A percentile compares a stretch with the other conserved stretches of the same genome.
These are phyloP conservation scores for Monopis laevigella DNA, from an alignment of 2,888 invertebrate species.

Conservation along the genomic window DNA sequence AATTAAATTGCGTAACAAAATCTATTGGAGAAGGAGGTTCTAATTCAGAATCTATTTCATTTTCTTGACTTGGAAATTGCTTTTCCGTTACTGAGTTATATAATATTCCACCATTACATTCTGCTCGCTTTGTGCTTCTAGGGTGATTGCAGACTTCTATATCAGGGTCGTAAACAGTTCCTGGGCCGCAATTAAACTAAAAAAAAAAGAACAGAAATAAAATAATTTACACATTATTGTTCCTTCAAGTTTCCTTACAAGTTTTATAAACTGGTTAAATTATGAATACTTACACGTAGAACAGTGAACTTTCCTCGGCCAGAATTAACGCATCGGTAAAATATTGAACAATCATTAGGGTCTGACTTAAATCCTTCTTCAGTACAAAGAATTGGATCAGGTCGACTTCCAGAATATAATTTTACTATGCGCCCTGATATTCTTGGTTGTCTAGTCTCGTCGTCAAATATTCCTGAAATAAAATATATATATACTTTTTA, in stretches of 20 bases:
- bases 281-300: constrained; percentile 47
- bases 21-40: constrained; percentile 38
- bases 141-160: constrained; percentile 77
- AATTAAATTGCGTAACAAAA: not conserved
- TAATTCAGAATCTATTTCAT: constrained; percentile 44
- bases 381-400: constrained; percentile 62
- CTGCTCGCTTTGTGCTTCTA: constrained; percentile 70
- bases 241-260: not conserved
- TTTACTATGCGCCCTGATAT: constrained; percentile 43
- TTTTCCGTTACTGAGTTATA: not conserved
- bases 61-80: constrained; percentile 32
- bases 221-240: not conserved
- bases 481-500: too few species aligned
- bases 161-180: constrained; percentile 78
- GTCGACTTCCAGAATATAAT: constrained; percentile 40
- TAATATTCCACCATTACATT: constrained; percentile 51
- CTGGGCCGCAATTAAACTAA: constrained; percentile 77
- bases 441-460: constrained; percentile 26
- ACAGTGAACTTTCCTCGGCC: constrained; percentile 63
- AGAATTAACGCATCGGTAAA: constrained; percentile 78
- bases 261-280: not conserved
- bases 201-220: constrained; percentile 25
- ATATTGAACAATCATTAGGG: constrained; percentile 74
- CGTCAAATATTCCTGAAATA: constrained; percentile 25
- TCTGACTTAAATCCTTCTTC: constrained; percentile 79